These are phyloP conservation scores for Carabus problematicus DNA, from an alignment of 2,888 invertebrate species.

Conservation along the genomic window DNA sequence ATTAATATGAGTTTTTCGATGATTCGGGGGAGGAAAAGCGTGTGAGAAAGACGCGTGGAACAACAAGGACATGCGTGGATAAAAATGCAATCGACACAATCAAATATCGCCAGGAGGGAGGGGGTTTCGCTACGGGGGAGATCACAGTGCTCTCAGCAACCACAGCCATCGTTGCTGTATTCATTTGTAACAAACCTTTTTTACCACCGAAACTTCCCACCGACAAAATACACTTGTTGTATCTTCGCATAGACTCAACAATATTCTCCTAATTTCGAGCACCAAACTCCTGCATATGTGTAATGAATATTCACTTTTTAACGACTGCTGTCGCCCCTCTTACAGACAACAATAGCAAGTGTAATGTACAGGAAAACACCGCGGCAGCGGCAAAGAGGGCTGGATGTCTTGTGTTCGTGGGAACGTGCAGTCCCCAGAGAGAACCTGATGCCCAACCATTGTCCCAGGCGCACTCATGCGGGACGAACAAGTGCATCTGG, in stretches of 20 bases:
- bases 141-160: no score
- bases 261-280: no score
- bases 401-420: constrained; percentile 6
- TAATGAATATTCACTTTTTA: not conserved
- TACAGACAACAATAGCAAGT: constrained; percentile 7
- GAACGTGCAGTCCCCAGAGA: constrained; percentile 13
- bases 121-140: no score
- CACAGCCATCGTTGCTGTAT: no score
- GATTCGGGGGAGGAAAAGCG: not conserved
- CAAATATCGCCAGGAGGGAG: no score
- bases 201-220: no score
- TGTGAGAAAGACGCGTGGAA: not conserved
- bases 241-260: no score
- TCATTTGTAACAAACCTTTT: no score
- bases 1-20: constrained; percentile 1
- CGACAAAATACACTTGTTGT: no score
- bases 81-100: no score
- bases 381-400: not conserved
- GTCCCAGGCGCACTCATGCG: constrained; percentile 2
- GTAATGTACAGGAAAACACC: not conserved
- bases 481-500: constrained; percentile 4
- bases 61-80: not conserved
- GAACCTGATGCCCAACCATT: not conserved
- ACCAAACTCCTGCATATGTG: no score
- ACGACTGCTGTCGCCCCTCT: constrained; percentile 8